Base-by-base conservation (phyloP, 2,888 invertebrate genomes). In the Pyrochroa serraticornis region DNA sequence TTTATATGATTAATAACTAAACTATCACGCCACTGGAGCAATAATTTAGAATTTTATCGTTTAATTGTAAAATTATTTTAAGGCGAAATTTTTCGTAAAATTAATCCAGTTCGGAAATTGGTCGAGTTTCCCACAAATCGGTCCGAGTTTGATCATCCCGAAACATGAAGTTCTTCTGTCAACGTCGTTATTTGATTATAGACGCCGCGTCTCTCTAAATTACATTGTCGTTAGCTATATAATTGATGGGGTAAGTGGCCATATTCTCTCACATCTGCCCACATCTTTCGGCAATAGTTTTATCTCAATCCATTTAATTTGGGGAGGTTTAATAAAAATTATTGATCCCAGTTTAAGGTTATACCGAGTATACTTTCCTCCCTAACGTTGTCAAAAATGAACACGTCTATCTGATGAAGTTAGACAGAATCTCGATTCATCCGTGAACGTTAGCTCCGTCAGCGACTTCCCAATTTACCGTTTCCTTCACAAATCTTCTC, bases 361-460 rank as follows among this genome's bases (percentile, higher is more conserved):
- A 34, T 43, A 55, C 30, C 3, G 32, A 49, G 33, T 48, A 22
- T 22, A 12, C 10, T 48, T 44, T 45, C 44, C 38, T 32, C 31
- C 12, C 13, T 22, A 45, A 57, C 41, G 33, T 57, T 57, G 50
- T 50, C 56, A 57, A 57, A 49, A 57, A 50, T 50, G 56, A 50
- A 50, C 56, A 57, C 56, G 56, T 57, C 36, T 46, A 48, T 39
- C 45, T 46, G 50, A 57, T 57, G 45, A 57, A 50, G 50, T 50
- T 57, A 57, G 42, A 55, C 42, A 49, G 50, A 46, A 57, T 57
- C 48, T 50, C 50, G 50, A 50, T 57, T 57, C 50, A 57, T 57
- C 38, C 45, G 46, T 50, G 56, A 57, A 57, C 46, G 37, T 57
- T 57, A 44, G 44, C 50, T 38, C 45, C 49, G 56, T 57, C 50